Evolutionary conservation across 2,888 invertebrate genomes (phyloP), one percentile per base, ranked within the genome.

Genomic region (Euproctis similis): DNA sequence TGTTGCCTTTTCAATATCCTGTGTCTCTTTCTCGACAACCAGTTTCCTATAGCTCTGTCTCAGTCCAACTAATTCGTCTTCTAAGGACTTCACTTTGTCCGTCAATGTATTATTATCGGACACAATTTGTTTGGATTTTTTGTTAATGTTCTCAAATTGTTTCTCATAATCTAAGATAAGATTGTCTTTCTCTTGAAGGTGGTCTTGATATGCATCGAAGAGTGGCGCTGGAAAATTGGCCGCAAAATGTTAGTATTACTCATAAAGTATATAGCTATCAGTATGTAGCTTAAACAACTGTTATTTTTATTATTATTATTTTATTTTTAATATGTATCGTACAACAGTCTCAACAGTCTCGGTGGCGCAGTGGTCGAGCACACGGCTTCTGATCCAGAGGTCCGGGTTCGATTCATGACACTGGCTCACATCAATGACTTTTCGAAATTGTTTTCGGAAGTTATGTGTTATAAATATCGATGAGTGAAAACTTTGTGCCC

Each of bases 141-240:
- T 88, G 17, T 91, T 90, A 28, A 93, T 91, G 9, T 80, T 77
- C 38, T 90, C 89, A 36, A 94, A 87, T 59, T 92, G 91, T 19
- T 84, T 84, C 47, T 90, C 90, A 42, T 92, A 93, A 44, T 89
- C 89, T 9, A 81, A 58, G 25, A 94, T 89, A 0, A 94, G 84
- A 20, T 87, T 87, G 32, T 92, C 90, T 58, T 94, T 94, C 49
- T 94, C 94, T 46, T 84, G 85, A 0, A 94, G 65, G 38, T 90
- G 91, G 56, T 93, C 93, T 64, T 93, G 91, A 53, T 93, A 94
- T 0, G 93, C 92, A 55, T 92, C 89, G 39, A 94, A 80, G 3
- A 94, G 74, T 0, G 94, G 94, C 0, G 86, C 87, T 68, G 82
- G 23, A 36, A 81, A 8, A 18, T 12, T n/a, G n/a, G n/a, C n/a